phyloP scores from a whole-genome alignment of 2,113 vertebrate species.

The Sinocyclocheilus maitianheensis region DNA sequence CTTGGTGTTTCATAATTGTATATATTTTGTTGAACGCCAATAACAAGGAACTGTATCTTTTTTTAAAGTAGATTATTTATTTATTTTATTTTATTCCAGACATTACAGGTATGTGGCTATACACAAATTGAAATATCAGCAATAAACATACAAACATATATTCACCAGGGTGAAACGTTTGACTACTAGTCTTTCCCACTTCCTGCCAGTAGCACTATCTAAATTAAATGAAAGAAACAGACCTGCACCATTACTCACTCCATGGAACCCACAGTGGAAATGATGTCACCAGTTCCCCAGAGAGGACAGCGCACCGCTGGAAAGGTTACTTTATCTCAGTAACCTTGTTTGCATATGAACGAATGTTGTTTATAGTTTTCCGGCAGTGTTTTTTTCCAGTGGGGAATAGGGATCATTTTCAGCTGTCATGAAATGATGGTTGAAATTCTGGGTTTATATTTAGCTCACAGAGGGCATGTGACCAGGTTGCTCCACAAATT shows the following conservation, averaged over 20 bases:
- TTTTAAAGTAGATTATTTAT: too few species aligned
- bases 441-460: conserved; percentile 58
- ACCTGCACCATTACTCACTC: not conserved
- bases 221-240: not conserved
- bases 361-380: conserved; percentile 51
- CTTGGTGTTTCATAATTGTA: too few species aligned
- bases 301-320: not conserved
- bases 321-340: conserved; percentile 25
- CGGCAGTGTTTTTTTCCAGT: conserved; percentile 37
- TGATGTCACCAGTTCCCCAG: not conserved
- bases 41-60: too few species aligned
- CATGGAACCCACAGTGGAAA: not conserved
- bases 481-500: conserved; percentile 42
- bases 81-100: too few species aligned
- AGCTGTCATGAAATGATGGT: conserved; percentile 56
- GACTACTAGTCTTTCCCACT: not conserved
- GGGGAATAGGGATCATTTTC: conserved; percentile 55
- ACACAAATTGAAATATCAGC: not conserved
- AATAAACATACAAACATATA: not conserved
- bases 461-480: conserved; percentile 41
- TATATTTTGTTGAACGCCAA: too few species aligned
- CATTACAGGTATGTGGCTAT: not conserved
- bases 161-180: not conserved
- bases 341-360: conserved; percentile 46
- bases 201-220: not conserved